Base-by-base conservation (phyloP, 1,140 invertebrate genomes). In the Formica selysi region DNA sequence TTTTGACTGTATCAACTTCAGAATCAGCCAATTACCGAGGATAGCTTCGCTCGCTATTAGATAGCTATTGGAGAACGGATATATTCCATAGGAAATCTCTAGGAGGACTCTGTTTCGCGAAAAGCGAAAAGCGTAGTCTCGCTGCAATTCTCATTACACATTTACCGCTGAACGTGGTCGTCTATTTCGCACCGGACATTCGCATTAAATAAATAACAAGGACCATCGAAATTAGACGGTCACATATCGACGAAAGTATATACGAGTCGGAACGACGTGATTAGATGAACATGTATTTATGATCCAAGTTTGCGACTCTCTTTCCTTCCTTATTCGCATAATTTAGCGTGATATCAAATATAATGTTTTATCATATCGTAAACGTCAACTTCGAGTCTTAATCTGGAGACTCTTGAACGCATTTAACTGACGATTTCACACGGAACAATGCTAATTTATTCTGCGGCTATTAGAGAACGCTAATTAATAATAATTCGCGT, bases 401-500 rank as follows among this genome's bases (percentile, higher is more conserved):
- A 26, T 44, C 44, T 67, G n/a, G 32, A 29, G 64, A 70, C 16
- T 54, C 51, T n/a, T 36, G 26, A 29, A 19, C 32, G 11, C 4
- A 32, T 38, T 68, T 62, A 80, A 44, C 78, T 80, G 78, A 80
- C 64, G 13, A 70, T 80, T 80, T 70, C 64, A 36, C 64, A 57
- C 78, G 64, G 22, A 70, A 80, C 48, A 70, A 70, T 41, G 44
- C 48, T 16, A 80, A 48, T 48, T 79, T 44, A 65, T 48, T 64
- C 22, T 16, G 10, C 19, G 78, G 48, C 65, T 26, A 68, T 57
- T 22, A 8, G 16, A n/a, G 19, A 64, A 22, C 44, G n/a, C 44
- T 80, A 80, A 80, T 80, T 80, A 80, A 80, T 71, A 80, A 80
- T 80, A 48, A 22, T 44, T 57, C 19, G 36, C 32, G 32, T 36